Evolutionary conservation across 2,113 vertebrate genomes (phyloP).

Genomic region (Strix aluco): DNA sequence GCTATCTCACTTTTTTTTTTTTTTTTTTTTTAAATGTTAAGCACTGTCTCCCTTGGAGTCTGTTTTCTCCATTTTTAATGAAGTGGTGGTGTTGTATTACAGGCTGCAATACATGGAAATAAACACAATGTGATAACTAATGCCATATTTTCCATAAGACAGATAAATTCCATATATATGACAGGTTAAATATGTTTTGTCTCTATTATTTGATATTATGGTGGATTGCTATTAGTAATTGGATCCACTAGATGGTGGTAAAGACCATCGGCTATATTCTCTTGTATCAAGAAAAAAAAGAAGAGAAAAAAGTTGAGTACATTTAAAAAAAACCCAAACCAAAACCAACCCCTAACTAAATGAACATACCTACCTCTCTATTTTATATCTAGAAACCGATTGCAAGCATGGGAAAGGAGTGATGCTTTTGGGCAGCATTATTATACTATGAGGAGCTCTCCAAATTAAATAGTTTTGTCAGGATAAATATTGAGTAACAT

Average conservation of each 20-base stretch:
- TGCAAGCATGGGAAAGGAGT: not conserved
- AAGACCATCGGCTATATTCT: slow-evolving; percentile 68
- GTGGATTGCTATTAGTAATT: slow-evolving; percentile 40
- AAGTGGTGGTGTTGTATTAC: accelerated
- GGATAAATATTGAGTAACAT: slow-evolving; percentile 70
- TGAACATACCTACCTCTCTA: not conserved
- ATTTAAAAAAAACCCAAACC: not conserved
- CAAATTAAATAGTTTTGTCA: slow-evolving; percentile 71
- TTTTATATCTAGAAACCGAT: not conserved
- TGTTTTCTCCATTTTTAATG: not conserved
- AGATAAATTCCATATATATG: not conserved
- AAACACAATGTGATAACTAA: not conserved
- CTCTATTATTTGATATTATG: accelerated
- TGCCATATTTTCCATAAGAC: not conserved
- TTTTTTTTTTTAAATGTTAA: not conserved
- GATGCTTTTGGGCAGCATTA: slow-evolving; percentile 30
- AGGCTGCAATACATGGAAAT: accelerated
- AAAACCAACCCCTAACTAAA: not conserved
- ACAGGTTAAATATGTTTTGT: not conserved
- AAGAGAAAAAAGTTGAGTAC: not conserved
- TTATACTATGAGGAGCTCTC: slow-evolving; percentile 22
- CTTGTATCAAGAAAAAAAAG: not conserved
- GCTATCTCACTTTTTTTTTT: not conserved
- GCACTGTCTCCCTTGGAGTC: not conserved
- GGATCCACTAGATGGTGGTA: slow-evolving; percentile 80